These are phyloP conservation scores for Orius laevigatus DNA, from an alignment of 1,140 invertebrate species.

Conservation along the genomic window DNA sequence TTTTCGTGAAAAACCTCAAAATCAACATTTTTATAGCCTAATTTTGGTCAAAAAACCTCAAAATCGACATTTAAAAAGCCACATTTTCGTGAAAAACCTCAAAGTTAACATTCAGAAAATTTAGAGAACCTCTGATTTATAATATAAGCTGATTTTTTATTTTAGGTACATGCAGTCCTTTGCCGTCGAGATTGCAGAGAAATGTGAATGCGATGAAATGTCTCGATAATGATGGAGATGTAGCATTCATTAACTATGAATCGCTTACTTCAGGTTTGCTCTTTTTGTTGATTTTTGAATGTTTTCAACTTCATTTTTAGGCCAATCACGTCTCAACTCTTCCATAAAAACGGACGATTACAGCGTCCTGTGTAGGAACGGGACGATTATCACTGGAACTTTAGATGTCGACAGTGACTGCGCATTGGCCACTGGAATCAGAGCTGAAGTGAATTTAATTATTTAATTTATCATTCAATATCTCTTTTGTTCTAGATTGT, in stretches of 20 bases:
- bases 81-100: too few species aligned
- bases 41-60: too few species aligned
- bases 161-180: neutral
- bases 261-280: neutral
- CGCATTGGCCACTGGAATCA: neutral
- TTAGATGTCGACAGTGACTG: neutral
- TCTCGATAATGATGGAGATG: slow-evolving; percentile 3
- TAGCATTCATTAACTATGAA: slow-evolving; percentile 3
- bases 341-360: slow-evolving; percentile 1
- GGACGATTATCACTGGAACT: neutral
- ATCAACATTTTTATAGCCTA: too few species aligned
- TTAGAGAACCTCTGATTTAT: too few species aligned
- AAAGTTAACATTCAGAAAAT: too few species aligned
- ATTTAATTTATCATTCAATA: too few species aligned
- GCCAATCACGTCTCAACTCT: neutral
- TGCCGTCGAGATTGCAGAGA: neutral
- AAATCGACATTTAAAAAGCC: too few species aligned
- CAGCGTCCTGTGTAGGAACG: slow-evolving; percentile 4
- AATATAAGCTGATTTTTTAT: too few species aligned
- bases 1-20: too few species aligned
- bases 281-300: neutral
- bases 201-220: slow-evolving; percentile 5
- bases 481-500: neutral
- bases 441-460: slow-evolving; percentile 4
- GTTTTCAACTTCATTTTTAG: neutral